Conservation (phyloP, 2,113 vertebrate species). For the Rhinichthys klamathensis region DNA sequence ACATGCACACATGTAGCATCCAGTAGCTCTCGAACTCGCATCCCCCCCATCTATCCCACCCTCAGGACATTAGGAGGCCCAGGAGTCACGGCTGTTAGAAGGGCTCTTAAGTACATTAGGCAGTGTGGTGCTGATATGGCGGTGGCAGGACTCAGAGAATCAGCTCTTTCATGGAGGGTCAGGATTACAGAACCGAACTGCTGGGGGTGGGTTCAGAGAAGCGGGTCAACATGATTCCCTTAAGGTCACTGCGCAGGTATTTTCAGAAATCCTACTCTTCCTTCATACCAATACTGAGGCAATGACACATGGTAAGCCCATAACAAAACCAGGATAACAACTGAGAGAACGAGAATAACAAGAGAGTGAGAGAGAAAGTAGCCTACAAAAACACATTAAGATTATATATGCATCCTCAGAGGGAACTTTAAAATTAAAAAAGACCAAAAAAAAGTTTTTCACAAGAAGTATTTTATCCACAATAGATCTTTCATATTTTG, state of each 20-base stretch:
- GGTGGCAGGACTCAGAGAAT: constrained; percentile 88
- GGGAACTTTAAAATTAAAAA: too few relatives aligned
- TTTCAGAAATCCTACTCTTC: constrained; percentile 75
- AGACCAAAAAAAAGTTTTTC: too few relatives aligned
- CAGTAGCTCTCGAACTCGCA: constrained; percentile 35
- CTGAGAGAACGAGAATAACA: background rate
- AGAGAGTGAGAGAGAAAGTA: background rate
- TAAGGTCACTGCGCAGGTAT: constrained; percentile 79
- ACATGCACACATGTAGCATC: background rate
- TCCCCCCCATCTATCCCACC: constrained; percentile 70
- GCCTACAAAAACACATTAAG: too few relatives aligned
- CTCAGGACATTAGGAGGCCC: constrained; percentile 76
- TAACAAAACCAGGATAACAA: constrained; percentile 4
- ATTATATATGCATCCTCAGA: background rate
- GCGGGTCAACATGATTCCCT: constrained; percentile 82
- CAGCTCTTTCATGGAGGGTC: constrained; percentile 78
- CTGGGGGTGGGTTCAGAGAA: constrained; percentile 75
- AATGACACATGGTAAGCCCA: constrained; percentile 42
- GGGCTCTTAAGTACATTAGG: constrained; percentile 87
- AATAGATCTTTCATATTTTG: background rate
- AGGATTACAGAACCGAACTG: background rate
- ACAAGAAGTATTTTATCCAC: too few relatives aligned
- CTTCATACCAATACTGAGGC: background rate
- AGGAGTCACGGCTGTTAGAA: constrained; percentile 94
- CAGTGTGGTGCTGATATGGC: constrained; percentile 84